phyloP scores from a whole-genome alignment of 2,797 vertebrate genomes.

The Schizopygopsis pylzovi region DNA sequence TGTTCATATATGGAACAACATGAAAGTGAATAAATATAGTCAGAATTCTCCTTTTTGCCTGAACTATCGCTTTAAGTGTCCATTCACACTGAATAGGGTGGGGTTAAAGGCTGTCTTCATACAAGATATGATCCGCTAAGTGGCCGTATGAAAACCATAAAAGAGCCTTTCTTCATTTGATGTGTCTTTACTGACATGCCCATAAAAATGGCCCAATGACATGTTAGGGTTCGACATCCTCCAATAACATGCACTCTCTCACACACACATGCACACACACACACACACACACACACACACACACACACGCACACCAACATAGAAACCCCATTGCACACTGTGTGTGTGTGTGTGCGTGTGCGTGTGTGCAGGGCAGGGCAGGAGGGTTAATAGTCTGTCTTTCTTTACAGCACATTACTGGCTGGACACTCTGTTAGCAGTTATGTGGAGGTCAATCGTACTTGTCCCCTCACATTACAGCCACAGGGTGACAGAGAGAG shows the following conservation, averaged over 20 bases:
- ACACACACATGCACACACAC: not conserved
- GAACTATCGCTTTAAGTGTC: not conserved
- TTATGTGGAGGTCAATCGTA: conserved; percentile 74
- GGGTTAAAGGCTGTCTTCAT: conserved; percentile 13
- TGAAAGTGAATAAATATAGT: not conserved
- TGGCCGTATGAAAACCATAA: conserved; percentile 66
- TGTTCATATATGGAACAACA: not conserved
- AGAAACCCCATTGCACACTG: conserved; percentile 24
- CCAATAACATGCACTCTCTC: conserved; percentile 34
- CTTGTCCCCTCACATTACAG: conserved; percentile 78
- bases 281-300: not conserved
- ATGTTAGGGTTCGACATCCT: conserved; percentile 65
- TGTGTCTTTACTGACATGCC: conserved; percentile 56
- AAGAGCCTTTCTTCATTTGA: conserved; percentile 46
- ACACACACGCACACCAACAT: conserved; percentile 29
- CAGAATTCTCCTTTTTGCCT: not conserved
- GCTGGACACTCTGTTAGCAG: conserved; percentile 79
- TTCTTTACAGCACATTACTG: conserved; percentile 75
- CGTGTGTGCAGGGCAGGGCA: conserved; percentile 56
- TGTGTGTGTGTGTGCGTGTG: conserved; percentile 24
- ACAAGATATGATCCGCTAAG: conserved; percentile 46
- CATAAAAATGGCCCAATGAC: conserved; percentile 65
- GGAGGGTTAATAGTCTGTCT: conserved; percentile 80
- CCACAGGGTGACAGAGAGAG: conserved; percentile 72
- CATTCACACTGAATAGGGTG: conserved; percentile 6